Base-by-base conservation (phyloP, 2,888 invertebrate genomes). In the Stenichneumon culpator region DNA sequence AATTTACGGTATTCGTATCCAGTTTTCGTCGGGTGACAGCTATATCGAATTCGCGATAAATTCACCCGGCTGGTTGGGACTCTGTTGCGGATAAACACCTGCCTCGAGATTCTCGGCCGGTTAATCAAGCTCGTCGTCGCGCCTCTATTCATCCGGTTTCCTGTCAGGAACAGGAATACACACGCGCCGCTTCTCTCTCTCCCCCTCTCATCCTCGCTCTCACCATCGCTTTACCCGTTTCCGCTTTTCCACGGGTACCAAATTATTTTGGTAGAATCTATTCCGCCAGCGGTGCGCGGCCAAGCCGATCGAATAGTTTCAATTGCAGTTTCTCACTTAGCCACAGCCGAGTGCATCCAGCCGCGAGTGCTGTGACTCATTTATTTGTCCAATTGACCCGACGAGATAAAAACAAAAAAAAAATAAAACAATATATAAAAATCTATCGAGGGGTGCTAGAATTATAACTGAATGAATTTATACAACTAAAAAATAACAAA, bases 11-110 rank as follows among this genome's bases (percentile, higher is more conserved):
- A 28, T 28, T 19, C 22, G 25, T 60, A 63, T 1, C 16, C 16
- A 63, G 60, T 63, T 63, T 63, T 63, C 28, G 60, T 63, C 28
- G 32, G 60, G 3, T 32, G 52, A 44, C 44, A 25, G 63, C 47
- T 36, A 69, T 70, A 70, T 70, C 70, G 79, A 72, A 70, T 79
- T 36, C 32, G 22, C 16, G 70, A 79, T 70, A 50, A 79, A 79
- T 79, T 79, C 32, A 47, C 65, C 32, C 19, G 47, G 36, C 70
- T 32, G 47, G 60, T 44, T 68, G 68, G 68, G 60, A 68, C 50
- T 69, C 70, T 44, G 54, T 67, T 73, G 25, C 79, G 72, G 36
- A 73, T 79, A 79, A 79, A 73, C 79, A 79, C 79, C 72, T 73
- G 79, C 72, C 44, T 67, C 52, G 72, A 73, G 72, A 79, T 73